Conservation (phyloP, 2,797 vertebrate genomes). For the Hylomyscus alleni region DNA sequence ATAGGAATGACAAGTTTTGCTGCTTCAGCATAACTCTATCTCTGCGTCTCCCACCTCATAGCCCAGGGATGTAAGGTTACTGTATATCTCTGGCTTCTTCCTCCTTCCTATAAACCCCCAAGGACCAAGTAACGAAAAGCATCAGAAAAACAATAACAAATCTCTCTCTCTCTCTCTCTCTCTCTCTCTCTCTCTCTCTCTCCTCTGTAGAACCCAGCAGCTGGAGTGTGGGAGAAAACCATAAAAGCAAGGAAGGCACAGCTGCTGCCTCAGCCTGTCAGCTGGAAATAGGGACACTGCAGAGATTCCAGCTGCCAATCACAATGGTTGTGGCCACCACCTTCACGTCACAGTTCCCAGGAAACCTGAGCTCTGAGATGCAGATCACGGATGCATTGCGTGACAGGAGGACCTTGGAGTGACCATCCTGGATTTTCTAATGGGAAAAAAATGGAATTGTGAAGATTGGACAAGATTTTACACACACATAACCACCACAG, state of each 20-base stretch:
- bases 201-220: slow-evolving; percentile 29
- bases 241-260: neutral
- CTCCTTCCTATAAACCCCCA: neutral
- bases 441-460: neutral
- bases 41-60: neutral
- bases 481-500: neutral
- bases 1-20: neutral
- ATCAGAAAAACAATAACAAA: slow-evolving; percentile 69
- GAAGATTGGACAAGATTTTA: neutral
- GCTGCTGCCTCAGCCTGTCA: neutral
- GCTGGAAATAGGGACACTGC: neutral
- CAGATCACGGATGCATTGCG: neutral
- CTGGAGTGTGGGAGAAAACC: slow-evolving; percentile 19
- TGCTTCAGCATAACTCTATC: neutral
- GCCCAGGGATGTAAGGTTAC: neutral
- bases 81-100: neutral
- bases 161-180: neutral
- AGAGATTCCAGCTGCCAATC: neutral
- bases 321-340: neutral
- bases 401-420: neutral
- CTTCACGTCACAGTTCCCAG: neutral
- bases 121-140: slow-evolving; percentile 56
- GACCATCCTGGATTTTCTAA: neutral
- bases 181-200: neutral
- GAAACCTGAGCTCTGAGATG: neutral